phyloP scores from a whole-genome alignment of 2,113 vertebrate genomes.

The Cisticola juncidis region DNA sequence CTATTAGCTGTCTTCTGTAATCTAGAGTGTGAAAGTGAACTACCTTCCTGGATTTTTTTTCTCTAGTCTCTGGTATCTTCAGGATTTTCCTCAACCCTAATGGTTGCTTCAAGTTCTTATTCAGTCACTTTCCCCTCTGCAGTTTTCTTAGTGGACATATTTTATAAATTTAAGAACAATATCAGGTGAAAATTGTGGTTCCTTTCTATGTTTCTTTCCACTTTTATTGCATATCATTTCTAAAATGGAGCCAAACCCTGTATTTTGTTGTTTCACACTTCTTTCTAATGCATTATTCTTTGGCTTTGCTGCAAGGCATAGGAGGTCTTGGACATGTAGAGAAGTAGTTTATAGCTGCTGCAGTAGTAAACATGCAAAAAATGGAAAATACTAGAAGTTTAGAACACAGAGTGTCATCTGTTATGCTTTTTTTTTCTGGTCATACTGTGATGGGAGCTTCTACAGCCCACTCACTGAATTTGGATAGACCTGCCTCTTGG shows the following conservation, averaged over 20 bases:
- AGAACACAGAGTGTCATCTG: neutral
- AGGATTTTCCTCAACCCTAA: neutral
- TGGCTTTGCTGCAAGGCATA: neutral
- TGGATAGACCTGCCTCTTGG: neutral
- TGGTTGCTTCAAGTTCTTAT: neutral
- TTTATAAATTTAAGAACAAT: neutral
- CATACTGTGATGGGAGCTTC: neutral
- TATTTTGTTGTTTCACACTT: neutral
- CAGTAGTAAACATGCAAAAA: neutral
- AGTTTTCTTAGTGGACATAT: neutral
- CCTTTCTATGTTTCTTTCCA: neutral
- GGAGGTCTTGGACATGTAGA: neutral
- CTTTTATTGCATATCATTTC: neutral
- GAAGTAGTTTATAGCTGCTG: neutral
- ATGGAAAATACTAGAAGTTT: neutral
- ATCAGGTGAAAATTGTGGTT: neutral
- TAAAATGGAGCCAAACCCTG: neutral
- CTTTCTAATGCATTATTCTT: neutral
- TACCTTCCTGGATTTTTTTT: neutral
- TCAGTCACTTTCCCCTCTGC: neutral
- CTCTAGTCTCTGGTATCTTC: neutral
- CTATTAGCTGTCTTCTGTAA: neutral
- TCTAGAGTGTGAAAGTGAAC: neutral
- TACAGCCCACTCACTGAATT: neutral
- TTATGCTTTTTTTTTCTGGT: neutral